These are phyloP conservation scores for Nematopogon swammerdamellus DNA, from an alignment of 2,888 invertebrate genomes.

Conservation along the genomic window DNA sequence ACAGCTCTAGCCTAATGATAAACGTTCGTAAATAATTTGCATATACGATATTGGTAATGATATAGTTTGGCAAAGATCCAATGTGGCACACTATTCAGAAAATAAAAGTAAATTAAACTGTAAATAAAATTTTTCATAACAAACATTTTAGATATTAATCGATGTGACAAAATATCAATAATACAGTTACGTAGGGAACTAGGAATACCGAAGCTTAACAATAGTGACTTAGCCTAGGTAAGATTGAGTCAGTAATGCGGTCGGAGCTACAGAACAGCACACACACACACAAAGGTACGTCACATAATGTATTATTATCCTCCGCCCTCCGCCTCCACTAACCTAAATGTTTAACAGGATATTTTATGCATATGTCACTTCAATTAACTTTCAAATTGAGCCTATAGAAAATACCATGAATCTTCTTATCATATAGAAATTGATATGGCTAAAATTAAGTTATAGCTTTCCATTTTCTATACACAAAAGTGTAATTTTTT, in stretches of 20 bases:
- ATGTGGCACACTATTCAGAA: conserved; percentile 58
- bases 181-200: conserved; percentile 28
- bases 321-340: background rate
- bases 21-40: background rate
- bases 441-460: conserved; percentile 61
- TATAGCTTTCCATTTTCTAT: conserved; percentile 54
- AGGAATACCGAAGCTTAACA: background rate
- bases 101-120: conserved; percentile 53
- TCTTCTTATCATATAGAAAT: conserved; percentile 57
- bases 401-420: conserved; percentile 59
- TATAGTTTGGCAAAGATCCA: conserved; percentile 58
- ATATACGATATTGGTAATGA: conserved; percentile 40
- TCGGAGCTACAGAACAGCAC: conserved; percentile 25
- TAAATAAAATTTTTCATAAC: conserved; percentile 52
- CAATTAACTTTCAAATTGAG: conserved; percentile 58
- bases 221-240: conserved; percentile 7
- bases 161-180: conserved; percentile 52
- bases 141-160: conserved; percentile 50
- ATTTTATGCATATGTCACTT: conserved; percentile 58
- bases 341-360: conserved; percentile 51
- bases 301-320: background rate
- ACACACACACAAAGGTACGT: background rate
- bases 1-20: background rate
- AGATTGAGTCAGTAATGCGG: conserved; percentile 33
- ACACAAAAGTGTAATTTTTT: conserved; percentile 54